These are phyloP conservation scores for Sogatella furcifera DNA, from an alignment of 1,140 invertebrate genomes.

Conservation along the genomic window DNA sequence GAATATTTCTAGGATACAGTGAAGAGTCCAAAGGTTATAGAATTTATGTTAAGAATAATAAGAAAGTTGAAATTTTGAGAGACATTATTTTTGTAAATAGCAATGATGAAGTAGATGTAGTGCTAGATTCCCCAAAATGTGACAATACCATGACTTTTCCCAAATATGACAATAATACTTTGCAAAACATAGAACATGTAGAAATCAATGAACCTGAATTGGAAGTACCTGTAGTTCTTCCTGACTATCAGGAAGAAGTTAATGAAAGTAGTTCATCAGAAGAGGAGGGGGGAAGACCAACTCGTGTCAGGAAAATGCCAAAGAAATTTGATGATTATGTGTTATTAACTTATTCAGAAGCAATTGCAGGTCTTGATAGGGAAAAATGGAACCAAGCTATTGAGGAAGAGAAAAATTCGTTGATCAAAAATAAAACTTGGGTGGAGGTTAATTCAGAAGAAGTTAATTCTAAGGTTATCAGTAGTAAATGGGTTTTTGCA, in stretches of 20 bases:
- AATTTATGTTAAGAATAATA: background rate
- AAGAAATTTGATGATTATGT: constrained; percentile 11
- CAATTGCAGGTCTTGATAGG: constrained; percentile 16
- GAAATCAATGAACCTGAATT: background rate
- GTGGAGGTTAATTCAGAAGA: constrained; percentile 18
- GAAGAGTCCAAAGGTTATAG: background rate
- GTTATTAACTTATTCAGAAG: constrained; percentile 24
- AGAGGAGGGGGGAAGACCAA: background rate
- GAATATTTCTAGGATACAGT: constrained; percentile 11
- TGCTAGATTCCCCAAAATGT: background rate
- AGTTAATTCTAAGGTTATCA: constrained; percentile 11
- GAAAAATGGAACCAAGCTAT: constrained; percentile 23
- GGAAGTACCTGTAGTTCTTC: background rate
- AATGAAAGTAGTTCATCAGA: background rate
- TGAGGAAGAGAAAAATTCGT: constrained; percentile 21
- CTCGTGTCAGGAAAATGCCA: background rate
- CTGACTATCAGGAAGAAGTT: background rate
- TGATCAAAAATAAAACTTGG: constrained; percentile 18
- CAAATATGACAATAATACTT: background rate
- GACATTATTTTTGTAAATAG: background rate
- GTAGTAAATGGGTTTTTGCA: constrained; percentile 17
- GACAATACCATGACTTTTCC: background rate
- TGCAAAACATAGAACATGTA: background rate
- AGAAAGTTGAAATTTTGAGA: background rate
- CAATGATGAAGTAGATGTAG: background rate